A percentile compares a stretch with the other conserved stretches of the same genome.
These are phyloP conservation scores for Melanotaenia boesemani DNA, from an alignment of 2,797 vertebrate genomes.

Conservation along the genomic window DNA sequence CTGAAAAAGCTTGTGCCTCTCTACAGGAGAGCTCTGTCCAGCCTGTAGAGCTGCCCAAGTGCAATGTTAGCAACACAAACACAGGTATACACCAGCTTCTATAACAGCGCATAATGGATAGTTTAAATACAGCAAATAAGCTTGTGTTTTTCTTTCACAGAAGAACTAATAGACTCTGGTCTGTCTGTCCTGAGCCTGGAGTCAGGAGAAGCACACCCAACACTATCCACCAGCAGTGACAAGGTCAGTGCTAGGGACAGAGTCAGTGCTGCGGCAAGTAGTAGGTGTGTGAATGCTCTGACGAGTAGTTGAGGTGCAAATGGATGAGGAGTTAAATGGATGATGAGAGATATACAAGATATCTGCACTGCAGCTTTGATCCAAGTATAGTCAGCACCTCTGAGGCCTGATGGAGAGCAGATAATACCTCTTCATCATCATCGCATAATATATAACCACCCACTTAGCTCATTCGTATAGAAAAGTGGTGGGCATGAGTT, in stretches of 20 bases:
- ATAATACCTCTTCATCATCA: conserved; percentile 42
- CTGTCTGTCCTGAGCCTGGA: conserved; percentile 81
- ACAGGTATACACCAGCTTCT: conserved; percentile 66
- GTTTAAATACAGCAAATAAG: conserved; percentile 8
- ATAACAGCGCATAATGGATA: not conserved
- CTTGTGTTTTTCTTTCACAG: conserved; percentile 64
- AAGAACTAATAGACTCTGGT: conserved; percentile 80
- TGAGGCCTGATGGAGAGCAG: conserved; percentile 46
- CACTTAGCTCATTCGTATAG: conserved; percentile 21
- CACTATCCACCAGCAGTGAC: conserved; percentile 80
- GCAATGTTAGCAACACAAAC: conserved; percentile 73
- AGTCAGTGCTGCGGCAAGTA: conserved; percentile 28
- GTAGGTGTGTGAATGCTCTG: conserved; percentile 57
- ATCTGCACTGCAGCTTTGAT: conserved; percentile 46
- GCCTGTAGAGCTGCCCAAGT: conserved; percentile 71
- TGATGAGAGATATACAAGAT: conserved; percentile 12
- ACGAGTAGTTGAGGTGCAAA: conserved; percentile 52
- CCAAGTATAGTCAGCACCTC: conserved; percentile 43
- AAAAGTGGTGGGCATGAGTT: conserved; percentile 14
- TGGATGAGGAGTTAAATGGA: conserved; percentile 56
- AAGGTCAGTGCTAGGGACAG: conserved; percentile 76
- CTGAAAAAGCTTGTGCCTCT: conserved; percentile 53
- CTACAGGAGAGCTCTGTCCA: conserved; percentile 50
- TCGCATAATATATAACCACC: conserved; percentile 21
- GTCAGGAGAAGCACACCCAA: conserved; percentile 73